Base-by-base conservation (phyloP, 64 coral and sea anemone genomes). In the Porites lutea region DNA sequence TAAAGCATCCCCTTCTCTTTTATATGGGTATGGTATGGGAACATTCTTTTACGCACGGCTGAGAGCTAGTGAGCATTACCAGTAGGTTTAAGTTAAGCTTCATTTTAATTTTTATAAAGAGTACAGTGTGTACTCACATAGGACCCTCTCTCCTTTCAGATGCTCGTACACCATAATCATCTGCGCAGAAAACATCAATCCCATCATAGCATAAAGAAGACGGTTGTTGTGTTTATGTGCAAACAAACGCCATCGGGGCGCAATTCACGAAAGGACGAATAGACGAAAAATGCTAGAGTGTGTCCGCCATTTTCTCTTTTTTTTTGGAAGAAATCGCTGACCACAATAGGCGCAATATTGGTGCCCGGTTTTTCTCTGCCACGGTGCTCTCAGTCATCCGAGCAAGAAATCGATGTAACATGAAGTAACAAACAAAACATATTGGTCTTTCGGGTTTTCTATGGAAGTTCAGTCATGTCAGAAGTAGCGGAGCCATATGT, bases 171-270 rank as follows among this genome's bases (percentile, higher is more conserved):
- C 82, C 91, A 96, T 71, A 47, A 82, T 82, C 48, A 90, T 19
- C 12, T 96, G 95, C 47, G 88, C 93, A 53, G 86, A 90, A 88
- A 93, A 90, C 66, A 96, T 96, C 48, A 93, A 15, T 14, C 72
- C 91, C 78, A 92, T 93, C 95, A 96, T 93, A 53, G 87, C 87
- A 58, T 90, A 93, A 59, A 96, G 83, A 12, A 96, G 86, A 57
- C 93, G 85, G 47, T 82, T 85, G 55, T 96, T 96, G 75, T 96
- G 86, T 65, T 85, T 93, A 46, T 96, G 48, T 13, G 93, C 91
- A 72, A 89, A 87, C 12, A 93, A 45, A 46, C 95, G 72, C 78
- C 93, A 89, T 15, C 84, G 73, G 79, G 79, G 66, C 95, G 91
- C 93, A 13, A 75, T 79, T 62, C 87, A 69, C 48, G 23, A 14